Percentiles rank a stretch among this genome's conserved stretches.
phyloP scores from a whole-genome alignment of 2,113 vertebrate genomes.

The Cynopterus brachyotis region DNA sequence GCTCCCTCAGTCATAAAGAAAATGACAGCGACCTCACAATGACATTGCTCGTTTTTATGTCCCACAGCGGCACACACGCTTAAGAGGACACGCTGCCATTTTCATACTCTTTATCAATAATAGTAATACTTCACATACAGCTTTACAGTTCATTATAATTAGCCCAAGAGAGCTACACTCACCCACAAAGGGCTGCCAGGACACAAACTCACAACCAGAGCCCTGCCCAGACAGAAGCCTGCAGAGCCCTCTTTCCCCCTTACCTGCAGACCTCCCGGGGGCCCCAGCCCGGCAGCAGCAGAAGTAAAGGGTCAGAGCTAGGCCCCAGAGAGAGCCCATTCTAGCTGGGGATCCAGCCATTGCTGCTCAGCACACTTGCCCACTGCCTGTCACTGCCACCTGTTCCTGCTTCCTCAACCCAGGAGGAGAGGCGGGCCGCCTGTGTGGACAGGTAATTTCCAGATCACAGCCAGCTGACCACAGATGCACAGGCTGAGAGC shows the following conservation, averaged over 20 bases:
- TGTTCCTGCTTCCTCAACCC: constrained; percentile 62
- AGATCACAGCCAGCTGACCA: neutral
- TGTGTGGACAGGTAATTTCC: constrained; percentile 21
- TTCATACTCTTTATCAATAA: neutral
- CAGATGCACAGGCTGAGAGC: neutral
- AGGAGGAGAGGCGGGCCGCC: neutral
- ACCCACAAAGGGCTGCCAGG: neutral
- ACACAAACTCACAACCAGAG: neutral
- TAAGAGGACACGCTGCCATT: neutral
- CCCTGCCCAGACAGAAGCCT: neutral
- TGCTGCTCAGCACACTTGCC: neutral
- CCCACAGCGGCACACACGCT: rapidly evolving
- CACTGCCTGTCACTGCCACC: neutral
- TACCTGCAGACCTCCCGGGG: constrained; percentile 29
- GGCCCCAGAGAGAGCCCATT: constrained; percentile 51
- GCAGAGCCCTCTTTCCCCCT: neutral
- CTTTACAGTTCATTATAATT: neutral
- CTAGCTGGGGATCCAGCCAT: neutral
- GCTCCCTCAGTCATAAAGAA: neutral
- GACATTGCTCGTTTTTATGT: neutral
- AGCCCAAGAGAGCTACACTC: neutral
- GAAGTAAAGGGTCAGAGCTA: constrained; percentile 43
- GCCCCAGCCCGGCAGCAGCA: constrained; percentile 4
- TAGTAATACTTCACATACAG: neutral
- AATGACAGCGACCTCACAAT: neutral